phyloP scores from a whole-genome alignment of 2,888 invertebrate genomes.

The Cosmia trapezina region DNA sequence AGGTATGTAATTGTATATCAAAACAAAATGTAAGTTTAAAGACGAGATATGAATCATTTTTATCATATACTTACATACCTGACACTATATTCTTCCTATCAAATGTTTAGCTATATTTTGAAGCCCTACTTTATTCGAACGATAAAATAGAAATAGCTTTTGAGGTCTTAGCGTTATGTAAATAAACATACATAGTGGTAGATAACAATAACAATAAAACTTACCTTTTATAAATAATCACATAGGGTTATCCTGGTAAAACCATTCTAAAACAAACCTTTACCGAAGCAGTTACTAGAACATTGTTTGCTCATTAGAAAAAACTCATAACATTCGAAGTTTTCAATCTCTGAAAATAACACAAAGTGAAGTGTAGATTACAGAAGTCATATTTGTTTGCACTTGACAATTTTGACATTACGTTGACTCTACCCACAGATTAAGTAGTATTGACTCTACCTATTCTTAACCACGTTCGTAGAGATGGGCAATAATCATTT shows the following conservation, averaged over 20 bases:
- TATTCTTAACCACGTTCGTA: not conserved
- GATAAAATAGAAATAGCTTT: constrained; percentile 21
- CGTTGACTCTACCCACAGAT: too few relatives aligned
- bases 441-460: too few relatives aligned
- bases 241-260: constrained; percentile 32
- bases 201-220: constrained; percentile 39
- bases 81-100: not conserved
- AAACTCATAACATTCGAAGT: constrained; percentile 7
- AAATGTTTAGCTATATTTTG: not conserved
- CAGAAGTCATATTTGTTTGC: constrained; percentile 7
- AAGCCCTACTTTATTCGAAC: not conserved
- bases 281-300: constrained; percentile 10
- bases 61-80: not conserved
- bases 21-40: not conserved
- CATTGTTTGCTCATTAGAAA: constrained; percentile 28
- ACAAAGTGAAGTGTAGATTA: constrained; percentile 32
- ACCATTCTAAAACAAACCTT: constrained; percentile 31
- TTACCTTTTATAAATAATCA: constrained; percentile 31
- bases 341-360: constrained; percentile 43
- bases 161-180: constrained; percentile 42
- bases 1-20: not conserved
- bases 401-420: constrained; percentile 12
- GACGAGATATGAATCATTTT: not conserved
- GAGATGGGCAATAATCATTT: not conserved
- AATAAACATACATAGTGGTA: constrained; percentile 47